phyloP scores from a whole-genome alignment of 2,797 vertebrate species.

The Xiphophorus birchmanni region DNA sequence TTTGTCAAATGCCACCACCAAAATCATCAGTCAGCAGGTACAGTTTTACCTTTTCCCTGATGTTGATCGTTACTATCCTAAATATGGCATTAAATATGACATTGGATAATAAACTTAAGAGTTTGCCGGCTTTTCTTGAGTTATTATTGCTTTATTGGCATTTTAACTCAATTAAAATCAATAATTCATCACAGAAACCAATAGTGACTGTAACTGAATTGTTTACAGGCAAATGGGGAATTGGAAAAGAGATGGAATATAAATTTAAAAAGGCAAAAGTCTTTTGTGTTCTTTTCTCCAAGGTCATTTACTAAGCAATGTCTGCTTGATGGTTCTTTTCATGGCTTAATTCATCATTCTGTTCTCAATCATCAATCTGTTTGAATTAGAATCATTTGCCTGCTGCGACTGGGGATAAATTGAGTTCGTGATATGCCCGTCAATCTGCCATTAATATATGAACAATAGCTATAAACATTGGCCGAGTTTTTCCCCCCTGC shows the following conservation, averaged over 20 bases:
- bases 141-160: not conserved
- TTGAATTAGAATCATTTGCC: conserved; percentile 59
- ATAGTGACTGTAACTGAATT: conserved; percentile 7
- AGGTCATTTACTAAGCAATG: conserved; percentile 42
- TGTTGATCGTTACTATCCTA: not conserved
- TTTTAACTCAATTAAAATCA: not conserved
- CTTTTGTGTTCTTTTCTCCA: conserved; percentile 45
- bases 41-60: conserved; percentile 54
- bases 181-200: not conserved
- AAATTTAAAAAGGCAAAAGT: conserved; percentile 3
- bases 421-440: conserved; percentile 54
- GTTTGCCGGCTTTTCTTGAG: not conserved
- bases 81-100: not conserved
- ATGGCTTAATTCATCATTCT: conserved; percentile 53
- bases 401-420: conserved; percentile 59
- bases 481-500: not conserved
- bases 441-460: conserved; percentile 56
- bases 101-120: not conserved
- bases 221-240: not conserved
- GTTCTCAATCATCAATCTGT: conserved; percentile 53
- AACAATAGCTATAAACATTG: conserved; percentile 50
- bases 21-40: conserved; percentile 7
- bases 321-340: conserved; percentile 33
- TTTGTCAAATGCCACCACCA: too few species aligned
- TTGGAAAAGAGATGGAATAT: conserved; percentile 6